These are phyloP conservation scores for Dromius quadrimaculatus DNA, from an alignment of 2,888 invertebrate genomes.

Conservation along the genomic window DNA sequence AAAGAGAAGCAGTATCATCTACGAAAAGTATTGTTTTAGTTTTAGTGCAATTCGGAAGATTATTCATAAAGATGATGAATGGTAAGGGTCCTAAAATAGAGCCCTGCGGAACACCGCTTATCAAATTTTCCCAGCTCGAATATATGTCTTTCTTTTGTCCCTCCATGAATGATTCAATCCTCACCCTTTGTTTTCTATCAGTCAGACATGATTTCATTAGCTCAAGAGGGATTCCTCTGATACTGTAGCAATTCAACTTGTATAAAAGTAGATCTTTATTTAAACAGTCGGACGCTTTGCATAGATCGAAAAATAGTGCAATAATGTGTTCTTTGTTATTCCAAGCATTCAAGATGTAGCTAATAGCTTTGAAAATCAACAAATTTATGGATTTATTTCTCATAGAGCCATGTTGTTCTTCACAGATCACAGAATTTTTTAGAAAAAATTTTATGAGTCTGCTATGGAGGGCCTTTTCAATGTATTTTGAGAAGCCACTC, in stretches of 20 bases:
- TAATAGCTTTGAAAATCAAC: too few species aligned
- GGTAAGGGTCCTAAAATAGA: too few species aligned
- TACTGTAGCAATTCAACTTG: not conserved
- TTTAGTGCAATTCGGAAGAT: not conserved
- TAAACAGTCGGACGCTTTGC: constrained; percentile 7
- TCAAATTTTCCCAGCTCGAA: not conserved
- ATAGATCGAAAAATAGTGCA: constrained; percentile 6
- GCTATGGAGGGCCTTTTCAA: too few species aligned
- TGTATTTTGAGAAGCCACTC: too few species aligned
- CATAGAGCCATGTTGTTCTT: too few species aligned
- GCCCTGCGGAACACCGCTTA: constrained; percentile 29
- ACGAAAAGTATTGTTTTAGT: not conserved
- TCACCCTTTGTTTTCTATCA: not conserved
- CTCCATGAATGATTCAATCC: not conserved
- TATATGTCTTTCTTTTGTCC: not conserved
- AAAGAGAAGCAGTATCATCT: not conserved
- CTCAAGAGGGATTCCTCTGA: not conserved
- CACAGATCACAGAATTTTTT: too few species aligned
- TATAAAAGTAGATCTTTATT: not conserved
- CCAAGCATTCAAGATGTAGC: too few species aligned
- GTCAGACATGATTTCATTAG: not conserved
- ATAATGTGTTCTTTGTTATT: too few species aligned
- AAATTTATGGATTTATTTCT: too few species aligned
- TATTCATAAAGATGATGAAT: not conserved
- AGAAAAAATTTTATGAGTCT: too few species aligned